Percentiles rank a stretch among this genome's conserved stretches.
phyloP scores from a whole-genome alignment of 2,113 vertebrate genomes.

The Psittacula cyanocephala region DNA sequence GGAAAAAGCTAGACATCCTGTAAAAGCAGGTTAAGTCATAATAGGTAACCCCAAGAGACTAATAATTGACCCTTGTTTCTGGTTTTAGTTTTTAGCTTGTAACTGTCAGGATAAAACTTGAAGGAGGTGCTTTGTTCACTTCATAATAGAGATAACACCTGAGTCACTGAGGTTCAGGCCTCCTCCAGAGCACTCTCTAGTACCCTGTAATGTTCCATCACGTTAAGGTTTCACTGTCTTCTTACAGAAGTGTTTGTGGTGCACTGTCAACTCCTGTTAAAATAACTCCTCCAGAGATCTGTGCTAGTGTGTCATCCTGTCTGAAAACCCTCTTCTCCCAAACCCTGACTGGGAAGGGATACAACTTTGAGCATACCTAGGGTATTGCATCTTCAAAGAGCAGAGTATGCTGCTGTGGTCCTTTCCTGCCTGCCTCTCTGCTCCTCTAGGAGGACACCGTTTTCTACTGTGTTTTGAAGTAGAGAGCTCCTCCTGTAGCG shows the following conservation, averaged over 20 bases:
- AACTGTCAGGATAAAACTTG: not conserved
- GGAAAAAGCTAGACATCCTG: not conserved
- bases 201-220: not conserved
- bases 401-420: not conserved
- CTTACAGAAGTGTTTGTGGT: not conserved
- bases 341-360: not conserved
- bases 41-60: not conserved
- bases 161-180: not conserved
- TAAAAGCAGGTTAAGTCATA: not conserved
- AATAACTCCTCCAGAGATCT: not conserved
- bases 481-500: not conserved
- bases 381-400: not conserved
- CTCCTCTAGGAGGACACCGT: rapidly evolving
- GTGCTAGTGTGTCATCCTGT: conserved; percentile 28
- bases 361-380: not conserved
- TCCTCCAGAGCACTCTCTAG: not conserved
- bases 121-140: not conserved
- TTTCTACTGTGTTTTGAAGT: not conserved
- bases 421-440: not conserved
- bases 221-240: not conserved
- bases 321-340: conserved; percentile 4
- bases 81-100: not conserved
- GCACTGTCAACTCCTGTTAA: not conserved
- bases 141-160: not conserved
- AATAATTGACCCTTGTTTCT: not conserved